These are phyloP conservation scores for Tragelaphus strepsiceros DNA, from an alignment of 2,113 vertebrate genomes.

Conservation along the genomic window DNA sequence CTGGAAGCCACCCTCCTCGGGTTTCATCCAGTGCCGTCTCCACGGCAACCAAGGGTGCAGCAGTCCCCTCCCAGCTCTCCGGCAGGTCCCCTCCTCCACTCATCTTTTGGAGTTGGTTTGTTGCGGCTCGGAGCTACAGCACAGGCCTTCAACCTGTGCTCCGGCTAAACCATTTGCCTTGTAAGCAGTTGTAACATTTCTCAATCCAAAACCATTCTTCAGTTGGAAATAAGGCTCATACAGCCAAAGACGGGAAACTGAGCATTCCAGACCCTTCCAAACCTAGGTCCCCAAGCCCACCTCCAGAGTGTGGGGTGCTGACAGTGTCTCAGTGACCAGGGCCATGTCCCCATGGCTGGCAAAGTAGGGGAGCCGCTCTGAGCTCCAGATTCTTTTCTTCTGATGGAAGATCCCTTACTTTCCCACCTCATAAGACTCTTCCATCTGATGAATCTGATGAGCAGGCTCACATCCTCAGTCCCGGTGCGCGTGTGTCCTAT, in stretches of 20 bases:
- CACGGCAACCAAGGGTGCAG: not conserved
- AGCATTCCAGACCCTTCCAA: not conserved
- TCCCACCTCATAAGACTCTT: not conserved
- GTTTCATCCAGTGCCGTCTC: not conserved
- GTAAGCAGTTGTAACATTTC: not conserved
- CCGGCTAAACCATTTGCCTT: rapidly evolving
- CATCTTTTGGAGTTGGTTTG: rapidly evolving
- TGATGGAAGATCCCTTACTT: not conserved
- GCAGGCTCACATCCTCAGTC: too few relatives aligned
- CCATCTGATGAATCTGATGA: not conserved
- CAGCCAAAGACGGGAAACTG: not conserved
- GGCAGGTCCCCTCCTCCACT: not conserved
- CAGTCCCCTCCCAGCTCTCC: not conserved
- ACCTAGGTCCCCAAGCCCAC: not conserved
- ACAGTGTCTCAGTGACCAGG: not conserved
- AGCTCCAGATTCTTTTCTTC: too few relatives aligned
- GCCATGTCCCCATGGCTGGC: not conserved
- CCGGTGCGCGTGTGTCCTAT: not conserved
- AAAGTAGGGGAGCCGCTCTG: not conserved
- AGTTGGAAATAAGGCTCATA: not conserved
- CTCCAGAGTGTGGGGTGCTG: rapidly evolving
- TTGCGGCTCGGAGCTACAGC: rapidly evolving
- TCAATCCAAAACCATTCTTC: not conserved
- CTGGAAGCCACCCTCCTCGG: not conserved
- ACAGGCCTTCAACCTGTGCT: not conserved